Base-by-base conservation (phyloP, 2,888 invertebrate species). In the Lacanobia oleracea region DNA sequence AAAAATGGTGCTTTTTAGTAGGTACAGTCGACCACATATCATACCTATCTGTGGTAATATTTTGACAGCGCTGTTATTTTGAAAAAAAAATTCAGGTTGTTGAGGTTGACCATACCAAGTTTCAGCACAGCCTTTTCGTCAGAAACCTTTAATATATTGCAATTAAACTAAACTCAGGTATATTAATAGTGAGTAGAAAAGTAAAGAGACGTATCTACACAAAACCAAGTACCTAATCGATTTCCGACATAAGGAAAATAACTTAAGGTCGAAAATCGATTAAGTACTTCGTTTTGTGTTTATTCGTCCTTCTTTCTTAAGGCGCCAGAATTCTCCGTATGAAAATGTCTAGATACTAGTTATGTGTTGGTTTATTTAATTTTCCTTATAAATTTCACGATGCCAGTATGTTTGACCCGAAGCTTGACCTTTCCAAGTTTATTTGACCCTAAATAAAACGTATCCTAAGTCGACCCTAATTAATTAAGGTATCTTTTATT, bases 361-460 rank as follows among this genome's bases (percentile, higher is more conserved):
- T 27, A 56, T 12, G 18, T 7, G 12, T 60, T 8, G 7, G n/a
- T 12, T 45, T 60, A 79, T 43, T 60, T 72, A 54, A 60, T 21
- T 40, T 43, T 8, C 16, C 53, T 14, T 23, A 23, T 64, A 72
- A 63, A 73, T 43, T 2, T 54, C 43, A 12, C 40, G 12, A 21
- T 45, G 51, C 48, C 18, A 2, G 14, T 64, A 50, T 43, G n/a
- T 54, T 64, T 64, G 80, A 79, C 48, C 75, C 37, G 18, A 18
- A 21, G 10, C 14, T n/a, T 61, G 40, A 62, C 40, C 64, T 74
- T 51, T 74, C 50, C 23, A 74, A 40, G 74, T 61, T 79, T 45
- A 65, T 65, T 64, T 79, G 64, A 72, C 74, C 54, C 50, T 50
- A 6, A 45, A 72, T 27, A 50, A 79, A 72, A 56, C 18, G 23